Percentiles rank a stretch among this genome's conserved stretches.
These are phyloP conservation scores for Cynopterus brachyotis DNA, from an alignment of 2,113 vertebrate genomes.

Conservation along the genomic window DNA sequence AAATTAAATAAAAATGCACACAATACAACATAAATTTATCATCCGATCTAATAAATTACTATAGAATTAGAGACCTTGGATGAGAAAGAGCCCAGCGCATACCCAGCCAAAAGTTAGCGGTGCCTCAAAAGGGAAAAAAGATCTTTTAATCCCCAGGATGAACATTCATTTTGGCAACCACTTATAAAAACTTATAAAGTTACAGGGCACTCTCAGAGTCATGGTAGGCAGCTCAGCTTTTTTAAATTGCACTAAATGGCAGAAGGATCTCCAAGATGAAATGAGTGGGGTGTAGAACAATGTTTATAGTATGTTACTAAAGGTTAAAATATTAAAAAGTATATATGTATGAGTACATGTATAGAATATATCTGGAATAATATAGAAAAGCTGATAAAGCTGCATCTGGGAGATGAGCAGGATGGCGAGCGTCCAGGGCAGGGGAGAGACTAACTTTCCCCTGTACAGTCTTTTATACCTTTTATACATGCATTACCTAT, in stretches of 20 bases:
- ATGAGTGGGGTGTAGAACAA: neutral
- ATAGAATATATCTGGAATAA: neutral
- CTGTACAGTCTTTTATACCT: neutral
- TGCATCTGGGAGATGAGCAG: neutral
- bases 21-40: neutral
- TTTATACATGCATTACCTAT: neutral
- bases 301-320: neutral
- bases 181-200: neutral
- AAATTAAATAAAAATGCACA: constrained; percentile 37
- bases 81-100: neutral
- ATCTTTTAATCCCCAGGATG: constrained; percentile 22
- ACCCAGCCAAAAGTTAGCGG: neutral
- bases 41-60: neutral
- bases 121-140: constrained; percentile 42
- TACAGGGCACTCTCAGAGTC: neutral
- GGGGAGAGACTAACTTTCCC: neutral
- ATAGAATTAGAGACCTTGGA: constrained; percentile 23
- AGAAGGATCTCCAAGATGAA: neutral
- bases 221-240: neutral
- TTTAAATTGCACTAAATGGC: neutral
- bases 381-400: neutral
- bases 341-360: neutral
- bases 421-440: neutral
- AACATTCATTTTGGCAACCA: neutral
- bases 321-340: neutral